Evolutionary conservation across 2,888 invertebrate species (phyloP), one percentile per base, ranked within the genome.

Genomic region (Blera fallax): DNA sequence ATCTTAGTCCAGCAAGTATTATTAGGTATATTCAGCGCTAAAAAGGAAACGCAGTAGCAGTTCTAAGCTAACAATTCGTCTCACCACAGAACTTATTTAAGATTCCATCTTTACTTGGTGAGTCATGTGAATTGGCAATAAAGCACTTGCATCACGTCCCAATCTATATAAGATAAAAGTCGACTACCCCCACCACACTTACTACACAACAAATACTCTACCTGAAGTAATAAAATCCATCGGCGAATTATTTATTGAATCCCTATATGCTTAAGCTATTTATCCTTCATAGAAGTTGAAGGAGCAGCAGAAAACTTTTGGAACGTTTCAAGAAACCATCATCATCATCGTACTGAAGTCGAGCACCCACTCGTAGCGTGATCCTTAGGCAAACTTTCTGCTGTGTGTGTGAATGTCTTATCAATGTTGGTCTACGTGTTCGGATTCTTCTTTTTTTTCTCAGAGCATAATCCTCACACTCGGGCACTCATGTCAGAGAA

Each of bases 161-260:
- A 80, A 80, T 64, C 48, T 37, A 27, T 27, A 40, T 29, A 32
- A 72, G 60, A 79, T 60, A 73, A 62, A 73, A 62, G 54, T 48
- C 14, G 60, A 37, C 54, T 21, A 45, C 62, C 60, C 40, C 29
- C 56, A 54, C 62, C 18, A 37, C 16, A 10, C 21, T 7, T 32
- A 52, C 54, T 48, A 40, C 27, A 69, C 60, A 69, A 54, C 45
- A 67, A 77, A 76, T 56, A 37, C 70, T 77, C 54, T 60, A 85
- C 85, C 81, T 81, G 85, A 65, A 72, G 60, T 81, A 81, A 81
- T 77, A 80, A 81, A 81, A 81, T 85, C 85, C 77, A 85, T 85
- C 62, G 85, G 67, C 72, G 34, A 77, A 85, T 85, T 85, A 85
- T 85, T 85, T 85, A 85, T 85, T 77, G 85, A 85, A 85, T 81